A percentile compares a stretch with the other conserved stretches of the same genome.
Evolutionary conservation across 1,140 invertebrate genomes (phyloP).

Genomic region (Hylaeus volcanicus): DNA sequence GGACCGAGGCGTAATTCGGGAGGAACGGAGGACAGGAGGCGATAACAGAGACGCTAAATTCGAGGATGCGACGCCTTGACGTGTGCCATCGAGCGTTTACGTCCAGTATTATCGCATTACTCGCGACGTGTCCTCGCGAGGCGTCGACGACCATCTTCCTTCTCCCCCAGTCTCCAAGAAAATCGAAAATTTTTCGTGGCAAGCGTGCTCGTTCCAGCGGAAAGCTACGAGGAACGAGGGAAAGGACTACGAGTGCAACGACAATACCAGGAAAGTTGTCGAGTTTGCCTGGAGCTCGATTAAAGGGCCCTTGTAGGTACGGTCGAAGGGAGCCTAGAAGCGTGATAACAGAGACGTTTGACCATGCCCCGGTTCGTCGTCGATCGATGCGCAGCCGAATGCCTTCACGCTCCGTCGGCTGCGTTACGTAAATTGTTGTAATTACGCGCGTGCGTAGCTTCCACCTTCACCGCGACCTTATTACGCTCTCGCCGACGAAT

Average conservation of each 20-base stretch:
- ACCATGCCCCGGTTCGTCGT: background rate
- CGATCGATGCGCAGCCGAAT: slow-evolving; percentile 22
- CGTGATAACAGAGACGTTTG: slow-evolving; percentile 53
- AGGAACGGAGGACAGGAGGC: slow-evolving; percentile 13
- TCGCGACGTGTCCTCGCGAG: background rate
- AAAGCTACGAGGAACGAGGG: background rate
- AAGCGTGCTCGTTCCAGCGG: too few relatives aligned
- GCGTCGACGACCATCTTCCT: background rate
- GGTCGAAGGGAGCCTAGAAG: slow-evolving; percentile 9
- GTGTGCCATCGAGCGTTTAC: slow-evolving; percentile 42
- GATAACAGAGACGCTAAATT: slow-evolving; percentile 48
- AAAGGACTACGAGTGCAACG: background rate
- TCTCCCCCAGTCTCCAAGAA: too few relatives aligned
- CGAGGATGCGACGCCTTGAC: slow-evolving; percentile 15
- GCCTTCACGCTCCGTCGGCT: slow-evolving; percentile 9
- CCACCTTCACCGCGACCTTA: background rate
- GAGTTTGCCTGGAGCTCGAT: slow-evolving; percentile 39
- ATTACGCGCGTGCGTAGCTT: slow-evolving; percentile 1
- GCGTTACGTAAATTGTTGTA: slow-evolving; percentile 20
- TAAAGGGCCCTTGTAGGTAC: slow-evolving; percentile 13
- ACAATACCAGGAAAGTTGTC: slow-evolving; percentile 34
- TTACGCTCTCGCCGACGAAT: background rate
- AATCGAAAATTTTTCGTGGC: background rate
- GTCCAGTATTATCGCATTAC: slow-evolving; percentile 30
- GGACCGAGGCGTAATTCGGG: slow-evolving; percentile 28